These are phyloP conservation scores for Rhabdornis inornatus DNA, from an alignment of 2,113 vertebrate genomes.

Conservation along the genomic window DNA sequence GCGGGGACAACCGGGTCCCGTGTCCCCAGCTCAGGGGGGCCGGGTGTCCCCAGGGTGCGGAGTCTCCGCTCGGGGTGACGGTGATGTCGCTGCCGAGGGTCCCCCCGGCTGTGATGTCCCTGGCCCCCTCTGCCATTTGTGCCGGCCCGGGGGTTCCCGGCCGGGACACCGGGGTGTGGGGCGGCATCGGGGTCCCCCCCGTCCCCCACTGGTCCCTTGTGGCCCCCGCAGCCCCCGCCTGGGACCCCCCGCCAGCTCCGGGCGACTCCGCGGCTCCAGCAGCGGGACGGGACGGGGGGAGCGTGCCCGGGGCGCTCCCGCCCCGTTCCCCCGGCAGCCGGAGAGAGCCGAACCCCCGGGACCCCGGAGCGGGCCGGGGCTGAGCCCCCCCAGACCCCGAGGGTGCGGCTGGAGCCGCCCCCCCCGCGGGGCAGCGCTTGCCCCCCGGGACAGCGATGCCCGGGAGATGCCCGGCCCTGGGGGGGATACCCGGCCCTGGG, in stretches of 20 bases:
- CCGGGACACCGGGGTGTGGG: not conserved
- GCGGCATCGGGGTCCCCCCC: not conserved
- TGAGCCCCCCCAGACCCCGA: not conserved
- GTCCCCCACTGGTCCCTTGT: not conserved
- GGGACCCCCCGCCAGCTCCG: not conserved
- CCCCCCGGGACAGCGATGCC: too few relatives aligned
- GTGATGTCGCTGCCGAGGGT: not conserved
- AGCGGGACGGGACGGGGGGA: not conserved
- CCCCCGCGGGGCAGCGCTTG: too few relatives aligned
- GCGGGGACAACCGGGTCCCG: not conserved
- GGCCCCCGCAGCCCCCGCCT: not conserved
- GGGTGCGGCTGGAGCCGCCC: too few relatives aligned
- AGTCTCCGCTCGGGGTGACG: not conserved
- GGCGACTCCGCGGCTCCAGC: not conserved
- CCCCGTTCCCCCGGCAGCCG: not conserved
- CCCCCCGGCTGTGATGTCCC: rapidly evolving
- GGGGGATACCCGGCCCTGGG: too few relatives aligned
- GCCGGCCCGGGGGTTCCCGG: not conserved
- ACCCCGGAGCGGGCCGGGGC: not conserved
- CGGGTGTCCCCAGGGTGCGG: not conserved
- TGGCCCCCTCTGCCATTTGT: not conserved
- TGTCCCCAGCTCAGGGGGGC: not conserved
- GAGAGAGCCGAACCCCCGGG: not conserved
- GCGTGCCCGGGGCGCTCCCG: too few relatives aligned
- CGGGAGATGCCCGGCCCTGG: too few relatives aligned